A percentile compares a stretch with the other conserved stretches of the same genome.
phyloP scores from a whole-genome alignment of 2,113 vertebrate species.

The Euleptes europaea region DNA sequence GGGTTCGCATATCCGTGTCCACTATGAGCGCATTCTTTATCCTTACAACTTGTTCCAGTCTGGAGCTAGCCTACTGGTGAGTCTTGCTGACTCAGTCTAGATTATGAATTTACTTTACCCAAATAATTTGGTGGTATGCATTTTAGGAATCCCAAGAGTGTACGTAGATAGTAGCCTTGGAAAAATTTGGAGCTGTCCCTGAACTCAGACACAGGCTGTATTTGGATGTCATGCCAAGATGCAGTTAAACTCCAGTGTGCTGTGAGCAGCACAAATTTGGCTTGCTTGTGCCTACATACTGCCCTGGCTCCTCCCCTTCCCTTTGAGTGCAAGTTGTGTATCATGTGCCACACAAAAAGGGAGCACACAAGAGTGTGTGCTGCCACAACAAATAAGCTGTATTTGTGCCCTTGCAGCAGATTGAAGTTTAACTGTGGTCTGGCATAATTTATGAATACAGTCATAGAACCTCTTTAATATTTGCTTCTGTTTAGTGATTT shows the following conservation, averaged over 20 bases:
- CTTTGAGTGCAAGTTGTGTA: no score
- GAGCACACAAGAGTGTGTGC: no score
- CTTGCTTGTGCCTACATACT: no score
- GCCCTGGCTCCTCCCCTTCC: no score
- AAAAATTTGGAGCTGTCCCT: not conserved
- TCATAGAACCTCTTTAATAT: not conserved
- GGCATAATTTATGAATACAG: no score
- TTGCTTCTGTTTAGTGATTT: fast-evolving
- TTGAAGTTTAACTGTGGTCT: no score
- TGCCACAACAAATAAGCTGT: no score
- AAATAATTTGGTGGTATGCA: not conserved
- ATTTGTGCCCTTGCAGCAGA: no score
- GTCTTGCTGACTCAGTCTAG: constrained; percentile 30
- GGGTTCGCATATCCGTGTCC: constrained; percentile 92
- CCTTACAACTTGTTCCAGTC: constrained; percentile 95
- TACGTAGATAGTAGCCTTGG: not conserved
- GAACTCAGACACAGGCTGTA: not conserved
- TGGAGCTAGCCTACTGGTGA: constrained; percentile 91
- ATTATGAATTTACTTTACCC: not conserved
- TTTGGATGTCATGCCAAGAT: no score
- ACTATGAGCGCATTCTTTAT: constrained; percentile 94
- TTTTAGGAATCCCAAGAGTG: not conserved
- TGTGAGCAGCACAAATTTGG: no score
- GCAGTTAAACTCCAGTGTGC: no score
- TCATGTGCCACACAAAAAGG: no score